Evolutionary conservation across 2,113 vertebrate species (phyloP), one percentile per base, ranked within the genome.

Genomic region (Sitta europaea): DNA sequence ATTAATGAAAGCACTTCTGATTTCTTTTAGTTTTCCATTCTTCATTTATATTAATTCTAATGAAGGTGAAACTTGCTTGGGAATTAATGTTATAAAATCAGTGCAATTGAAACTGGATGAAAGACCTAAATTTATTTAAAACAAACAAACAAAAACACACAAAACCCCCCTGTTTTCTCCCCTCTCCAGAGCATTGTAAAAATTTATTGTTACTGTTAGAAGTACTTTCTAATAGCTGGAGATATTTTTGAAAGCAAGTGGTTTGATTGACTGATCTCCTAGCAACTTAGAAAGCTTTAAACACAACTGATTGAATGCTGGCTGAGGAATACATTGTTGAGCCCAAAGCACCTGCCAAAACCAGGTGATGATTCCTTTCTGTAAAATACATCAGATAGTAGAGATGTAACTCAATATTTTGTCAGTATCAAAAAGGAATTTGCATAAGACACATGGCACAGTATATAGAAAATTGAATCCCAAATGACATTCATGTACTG

Each of bases 301-400:
- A 58, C 81, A 36, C 33, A 74, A 19, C 47, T 87, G 58, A 79
- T n/a, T 90, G 63, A 85, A 53, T 74, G 29, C 16, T 88, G 78
- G 19, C 57, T 80, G 31, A 75, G 62, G 66, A 82, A 86, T 53
- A 79, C 31, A 61, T 18, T 90, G 51, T 77, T 3, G 14, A 81
- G 42, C 47, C 24, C 31, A 88, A 79, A 88, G 74, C 66, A 86
- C 43, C 84, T 96, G 89, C 62, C 89, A 96, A 96, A 95, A 66
- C n/a, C 40, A 81, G 29, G 29, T 78, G 58, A 93, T 63, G 48
- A 87, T 78, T 94, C 70, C 12, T 61, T 93, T 89, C 24, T 84
- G 75, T 53, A 81, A 89, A 92, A 40, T 22, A n/a, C 20, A 83
- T 90, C 50, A 57, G 22, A 33, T 53, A 68, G 28, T 72, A 90